Conservation (phyloP, 2,888 invertebrate species). For the Nymphalis urticae region DNA sequence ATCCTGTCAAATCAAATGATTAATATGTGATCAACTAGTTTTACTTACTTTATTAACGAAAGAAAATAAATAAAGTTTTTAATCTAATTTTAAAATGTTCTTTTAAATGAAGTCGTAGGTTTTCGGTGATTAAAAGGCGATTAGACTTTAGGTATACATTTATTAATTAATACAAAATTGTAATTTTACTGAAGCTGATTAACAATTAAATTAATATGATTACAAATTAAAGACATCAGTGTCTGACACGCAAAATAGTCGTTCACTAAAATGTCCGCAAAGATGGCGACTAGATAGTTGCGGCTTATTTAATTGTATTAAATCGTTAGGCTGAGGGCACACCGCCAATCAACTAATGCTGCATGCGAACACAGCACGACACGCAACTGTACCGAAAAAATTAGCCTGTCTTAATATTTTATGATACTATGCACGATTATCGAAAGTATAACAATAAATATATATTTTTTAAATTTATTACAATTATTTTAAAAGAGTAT, state of each 20-base stretch:
- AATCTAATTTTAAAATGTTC: too few species aligned
- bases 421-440: constrained; percentile 24
- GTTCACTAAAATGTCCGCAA: constrained; percentile 63
- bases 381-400: constrained; percentile 59
- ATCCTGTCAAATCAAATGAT: too few species aligned
- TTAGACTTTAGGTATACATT: too few species aligned
- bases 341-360: constrained; percentile 77
- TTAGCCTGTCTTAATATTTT: constrained; percentile 31
- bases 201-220: constrained; percentile 35
- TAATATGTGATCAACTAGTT: too few species aligned
- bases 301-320: constrained; percentile 80
- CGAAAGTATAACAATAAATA: constrained; percentile 1
- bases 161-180: neutral
- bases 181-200: constrained; percentile 12
- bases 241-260: constrained; percentile 74
- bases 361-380: constrained; percentile 70
- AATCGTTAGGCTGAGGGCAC: constrained; percentile 75
- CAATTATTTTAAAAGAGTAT: too few species aligned
- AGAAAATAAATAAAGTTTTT: too few species aligned
- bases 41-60: too few species aligned
- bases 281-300: constrained; percentile 73
- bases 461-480: too few species aligned
- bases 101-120: too few species aligned
- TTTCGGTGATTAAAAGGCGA: too few species aligned
- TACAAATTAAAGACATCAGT: constrained; percentile 42